These are phyloP conservation scores for Liopterus haemorrhoidalis DNA, from an alignment of 2,888 invertebrate species.

Conservation along the genomic window DNA sequence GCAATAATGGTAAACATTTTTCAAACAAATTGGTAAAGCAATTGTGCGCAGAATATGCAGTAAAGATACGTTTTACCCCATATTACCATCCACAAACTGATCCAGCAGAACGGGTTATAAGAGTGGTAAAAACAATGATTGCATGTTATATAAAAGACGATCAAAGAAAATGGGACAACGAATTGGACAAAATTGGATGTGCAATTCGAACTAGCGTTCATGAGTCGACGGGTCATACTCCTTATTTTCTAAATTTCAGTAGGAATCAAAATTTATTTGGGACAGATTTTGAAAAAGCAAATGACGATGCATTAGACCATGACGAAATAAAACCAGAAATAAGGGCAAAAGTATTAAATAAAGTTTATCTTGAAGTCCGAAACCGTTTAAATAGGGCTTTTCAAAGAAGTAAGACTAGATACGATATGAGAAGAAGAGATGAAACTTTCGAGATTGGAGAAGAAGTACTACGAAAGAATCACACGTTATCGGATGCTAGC, in stretches of 20 bases:
- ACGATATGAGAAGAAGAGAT: slow-evolving; percentile 14
- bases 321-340: too few relatives aligned
- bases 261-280: slow-evolving; percentile 10
- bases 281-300: neutral
- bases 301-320: too few relatives aligned
- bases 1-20: neutral
- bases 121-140: neutral
- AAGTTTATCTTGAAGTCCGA: slow-evolving; percentile 10
- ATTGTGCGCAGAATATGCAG: neutral
- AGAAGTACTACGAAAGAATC: slow-evolving; percentile 11
- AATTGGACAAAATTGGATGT: neutral
- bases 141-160: slow-evolving; percentile 5
- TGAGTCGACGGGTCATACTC: slow-evolving; percentile 28
- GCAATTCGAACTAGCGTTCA: neutral
- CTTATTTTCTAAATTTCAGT: slow-evolving; percentile 31
- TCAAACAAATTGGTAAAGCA: neutral
- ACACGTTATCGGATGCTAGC: slow-evolving; percentile 16
- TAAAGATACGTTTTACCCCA: neutral
- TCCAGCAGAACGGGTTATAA: neutral
- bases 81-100: neutral
- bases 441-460: slow-evolving; percentile 11
- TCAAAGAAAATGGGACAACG: slow-evolving; percentile 15
- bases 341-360: slow-evolving; percentile 6
- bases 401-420: slow-evolving; percentile 5
- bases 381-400: slow-evolving; percentile 10